Evolutionary conservation across 2,797 vertebrate genomes (phyloP).

Genomic region (Ispidina picta): DNA sequence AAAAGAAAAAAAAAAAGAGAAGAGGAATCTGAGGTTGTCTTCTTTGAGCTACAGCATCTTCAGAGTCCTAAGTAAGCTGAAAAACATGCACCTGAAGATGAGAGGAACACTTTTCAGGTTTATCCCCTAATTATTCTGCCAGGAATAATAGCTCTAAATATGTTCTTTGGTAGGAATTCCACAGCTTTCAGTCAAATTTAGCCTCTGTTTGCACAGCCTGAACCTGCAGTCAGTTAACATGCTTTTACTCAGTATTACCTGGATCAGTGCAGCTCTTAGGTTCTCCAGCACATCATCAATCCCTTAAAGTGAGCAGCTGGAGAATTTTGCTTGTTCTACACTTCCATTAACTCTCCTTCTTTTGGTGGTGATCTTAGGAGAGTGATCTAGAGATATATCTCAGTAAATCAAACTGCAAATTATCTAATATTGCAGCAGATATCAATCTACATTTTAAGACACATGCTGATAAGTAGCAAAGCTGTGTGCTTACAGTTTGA

Average conservation of each 20-base stretch:
- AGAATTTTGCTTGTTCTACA: not conserved
- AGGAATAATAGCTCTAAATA: not conserved
- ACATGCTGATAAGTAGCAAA: not conserved
- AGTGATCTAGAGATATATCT: not conserved
- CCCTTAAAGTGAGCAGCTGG: not conserved
- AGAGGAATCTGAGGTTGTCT: not conserved
- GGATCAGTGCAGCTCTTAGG: not conserved
- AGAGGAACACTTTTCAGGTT: not conserved
- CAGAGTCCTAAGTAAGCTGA: not conserved
- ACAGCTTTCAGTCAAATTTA: not conserved
- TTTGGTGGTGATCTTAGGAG: not conserved
- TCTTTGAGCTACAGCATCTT: not conserved
- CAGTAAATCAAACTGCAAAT: not conserved
- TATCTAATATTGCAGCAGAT: not conserved
- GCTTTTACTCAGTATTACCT: not conserved
- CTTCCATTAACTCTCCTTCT: not conserved
- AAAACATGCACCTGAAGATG: not conserved
- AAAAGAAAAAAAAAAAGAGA: not conserved
- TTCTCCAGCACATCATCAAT: not conserved
- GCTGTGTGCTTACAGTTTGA: not conserved
- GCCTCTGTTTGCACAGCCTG: not conserved
- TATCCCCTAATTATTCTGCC: fast-evolving
- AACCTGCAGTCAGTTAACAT: not conserved
- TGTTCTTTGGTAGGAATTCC: not conserved
- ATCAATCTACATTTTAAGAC: not conserved